phyloP scores from a whole-genome alignment of 2,797 vertebrate genomes.

The Mionectes olivaceus region DNA sequence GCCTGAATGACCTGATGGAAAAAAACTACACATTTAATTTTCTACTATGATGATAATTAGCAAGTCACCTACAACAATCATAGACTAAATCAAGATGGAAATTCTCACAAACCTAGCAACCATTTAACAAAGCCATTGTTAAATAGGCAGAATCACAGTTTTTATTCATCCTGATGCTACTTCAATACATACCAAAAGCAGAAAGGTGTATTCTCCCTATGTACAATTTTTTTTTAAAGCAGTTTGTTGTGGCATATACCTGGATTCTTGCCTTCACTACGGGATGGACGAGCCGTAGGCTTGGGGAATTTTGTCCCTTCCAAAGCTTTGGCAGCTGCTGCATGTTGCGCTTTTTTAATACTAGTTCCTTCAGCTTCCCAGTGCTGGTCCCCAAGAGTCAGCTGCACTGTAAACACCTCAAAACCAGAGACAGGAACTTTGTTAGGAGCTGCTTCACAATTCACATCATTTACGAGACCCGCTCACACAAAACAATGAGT shows the following conservation, averaged over 20 bases:
- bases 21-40: neutral
- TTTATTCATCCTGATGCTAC: neutral
- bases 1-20: neutral
- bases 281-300: slow-evolving; percentile 85
- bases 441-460: neutral
- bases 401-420: slow-evolving; percentile 92
- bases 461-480: neutral
- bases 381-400: slow-evolving; percentile 92
- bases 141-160: neutral
- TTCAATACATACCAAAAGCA: neutral
- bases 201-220: neutral
- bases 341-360: slow-evolving; percentile 96
- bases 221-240: neutral
- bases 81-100: neutral
- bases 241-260: slow-evolving; percentile 73
- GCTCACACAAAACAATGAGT: neutral
- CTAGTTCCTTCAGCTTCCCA: slow-evolving; percentile 95
- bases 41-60: neutral
- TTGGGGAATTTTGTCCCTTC: slow-evolving; percentile 91
- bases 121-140: neutral
- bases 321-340: slow-evolving; percentile 90
- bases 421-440: neutral
- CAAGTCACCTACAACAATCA: neutral
- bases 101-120: neutral
- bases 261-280: slow-evolving; percentile 90